A percentile compares a stretch with the other conserved stretches of the same genome.
Evolutionary conservation across 2,113 vertebrate species (phyloP).

Genomic region (Entomyzon cyanotis): DNA sequence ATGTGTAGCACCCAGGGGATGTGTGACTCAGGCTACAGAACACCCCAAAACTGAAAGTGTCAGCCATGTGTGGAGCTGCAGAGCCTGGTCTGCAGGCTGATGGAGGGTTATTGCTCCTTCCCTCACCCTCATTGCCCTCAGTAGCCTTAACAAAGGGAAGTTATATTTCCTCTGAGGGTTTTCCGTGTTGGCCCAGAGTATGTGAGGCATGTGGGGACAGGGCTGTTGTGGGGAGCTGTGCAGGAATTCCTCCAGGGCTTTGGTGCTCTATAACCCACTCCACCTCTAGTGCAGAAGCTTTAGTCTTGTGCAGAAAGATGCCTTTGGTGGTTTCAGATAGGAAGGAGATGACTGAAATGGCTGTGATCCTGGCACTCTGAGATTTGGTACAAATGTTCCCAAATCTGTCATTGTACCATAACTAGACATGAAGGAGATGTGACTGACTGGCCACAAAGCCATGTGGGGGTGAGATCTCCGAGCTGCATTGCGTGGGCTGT

Average conservation of each 20-base stretch:
- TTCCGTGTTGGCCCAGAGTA: accelerated
- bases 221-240: not conserved
- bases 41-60: not conserved
- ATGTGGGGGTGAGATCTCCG: not conserved
- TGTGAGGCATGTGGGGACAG: accelerated
- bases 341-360: not conserved
- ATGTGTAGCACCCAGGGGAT: not conserved
- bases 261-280: not conserved
- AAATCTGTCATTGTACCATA: not conserved
- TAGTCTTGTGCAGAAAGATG: not conserved
- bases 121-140: not conserved
- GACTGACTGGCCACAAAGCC: not conserved
- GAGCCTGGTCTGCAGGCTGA: not conserved
- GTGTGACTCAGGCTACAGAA: not conserved
- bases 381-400: not conserved
- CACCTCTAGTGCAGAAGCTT: not conserved
- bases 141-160: not conserved
- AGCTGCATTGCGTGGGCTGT: not conserved
- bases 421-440: not conserved
- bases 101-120: not conserved
- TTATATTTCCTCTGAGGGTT: not conserved
- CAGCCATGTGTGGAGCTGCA: not conserved
- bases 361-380: not conserved
- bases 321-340: not conserved
- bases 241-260: not conserved